Conservation (phyloP, 2,113 vertebrate genomes). For the Neodon shergylaensis region DNA sequence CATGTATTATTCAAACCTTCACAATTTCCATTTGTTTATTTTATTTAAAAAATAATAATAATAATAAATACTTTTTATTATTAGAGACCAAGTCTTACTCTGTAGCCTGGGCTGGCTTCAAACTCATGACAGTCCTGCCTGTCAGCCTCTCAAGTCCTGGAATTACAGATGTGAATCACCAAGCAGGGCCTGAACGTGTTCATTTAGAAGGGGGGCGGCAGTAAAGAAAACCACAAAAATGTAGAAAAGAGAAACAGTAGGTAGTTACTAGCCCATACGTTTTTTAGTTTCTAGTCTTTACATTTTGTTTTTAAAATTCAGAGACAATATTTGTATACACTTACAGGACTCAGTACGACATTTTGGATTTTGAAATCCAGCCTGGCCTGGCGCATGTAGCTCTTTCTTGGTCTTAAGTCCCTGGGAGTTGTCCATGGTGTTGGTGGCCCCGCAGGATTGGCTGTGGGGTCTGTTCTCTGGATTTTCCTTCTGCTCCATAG, state of each 20-base stretch:
- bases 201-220: neutral
- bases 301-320: neutral
- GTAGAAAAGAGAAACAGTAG: neutral
- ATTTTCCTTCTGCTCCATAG: neutral
- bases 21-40: neutral
- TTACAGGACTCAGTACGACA: too few species aligned
- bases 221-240: neutral
- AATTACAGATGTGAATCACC: neutral
- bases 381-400: neutral
- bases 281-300: neutral
- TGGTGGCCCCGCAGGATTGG: neutral
- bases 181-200: neutral
- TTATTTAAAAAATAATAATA: neutral
- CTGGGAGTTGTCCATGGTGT: neutral
- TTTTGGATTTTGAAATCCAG: neutral
- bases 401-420: neutral
- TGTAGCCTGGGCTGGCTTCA: neutral
- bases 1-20: too few species aligned
- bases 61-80: neutral
- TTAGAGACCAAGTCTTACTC: neutral
- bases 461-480: neutral
- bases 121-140: neutral
- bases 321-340: neutral
- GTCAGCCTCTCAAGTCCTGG: neutral
- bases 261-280: neutral